Conservation (phyloP, 2,888 invertebrate species). For the Chloroclystis v-ata region DNA sequence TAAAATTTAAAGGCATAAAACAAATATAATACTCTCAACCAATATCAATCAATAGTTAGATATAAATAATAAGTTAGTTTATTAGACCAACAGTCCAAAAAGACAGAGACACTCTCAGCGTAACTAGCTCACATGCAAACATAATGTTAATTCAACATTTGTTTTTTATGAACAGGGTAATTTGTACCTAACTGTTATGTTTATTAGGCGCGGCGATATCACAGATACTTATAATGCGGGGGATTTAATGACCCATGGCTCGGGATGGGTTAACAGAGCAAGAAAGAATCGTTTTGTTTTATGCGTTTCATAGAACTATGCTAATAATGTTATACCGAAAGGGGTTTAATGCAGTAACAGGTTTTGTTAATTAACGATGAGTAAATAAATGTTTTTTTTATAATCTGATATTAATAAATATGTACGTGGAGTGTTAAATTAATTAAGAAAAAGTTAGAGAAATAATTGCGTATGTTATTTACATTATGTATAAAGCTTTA, state of each 20-base stretch:
- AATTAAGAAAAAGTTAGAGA: too few species aligned
- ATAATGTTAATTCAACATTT: not conserved
- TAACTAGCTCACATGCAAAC: not conserved
- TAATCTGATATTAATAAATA: too few species aligned
- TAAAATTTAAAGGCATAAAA: too few species aligned
- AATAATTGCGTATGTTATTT: too few species aligned
- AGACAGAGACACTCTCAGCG: too few species aligned
- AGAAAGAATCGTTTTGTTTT: constrained; percentile 25
- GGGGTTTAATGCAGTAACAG: not conserved
- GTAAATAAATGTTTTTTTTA: too few species aligned
- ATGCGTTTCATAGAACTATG: constrained; percentile 24
- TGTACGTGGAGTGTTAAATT: too few species aligned
- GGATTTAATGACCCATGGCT: constrained; percentile 43
- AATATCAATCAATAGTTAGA: too few species aligned
- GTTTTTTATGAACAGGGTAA: constrained; percentile 3
- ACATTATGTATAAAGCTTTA: too few species aligned
- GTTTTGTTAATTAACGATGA: not conserved
- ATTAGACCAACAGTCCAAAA: too few species aligned
- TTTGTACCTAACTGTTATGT: constrained; percentile 11
- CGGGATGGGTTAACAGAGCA: constrained; percentile 40
- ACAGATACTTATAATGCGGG: constrained; percentile 21
- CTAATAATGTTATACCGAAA: not conserved
- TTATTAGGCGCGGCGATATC: constrained; percentile 22
- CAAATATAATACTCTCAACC: too few species aligned
- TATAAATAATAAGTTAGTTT: too few species aligned